Evolutionary conservation across 2,797 vertebrate genomes (phyloP).

Genomic region (Austrolebias charrua): DNA sequence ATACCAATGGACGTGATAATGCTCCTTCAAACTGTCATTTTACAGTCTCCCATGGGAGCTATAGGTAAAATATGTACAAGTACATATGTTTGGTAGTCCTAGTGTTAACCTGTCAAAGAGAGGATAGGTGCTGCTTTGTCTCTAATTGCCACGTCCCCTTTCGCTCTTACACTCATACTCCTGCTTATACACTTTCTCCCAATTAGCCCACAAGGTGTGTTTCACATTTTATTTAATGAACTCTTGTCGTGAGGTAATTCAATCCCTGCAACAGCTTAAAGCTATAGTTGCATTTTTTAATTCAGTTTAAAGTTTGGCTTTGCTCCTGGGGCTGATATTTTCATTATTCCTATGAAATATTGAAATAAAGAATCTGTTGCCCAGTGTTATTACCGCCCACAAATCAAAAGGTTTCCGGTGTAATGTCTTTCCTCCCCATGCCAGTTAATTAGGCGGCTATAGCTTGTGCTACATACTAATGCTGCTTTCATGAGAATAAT

Average conservation of each 20-base stretch:
- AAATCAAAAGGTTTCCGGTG: constrained; percentile 76
- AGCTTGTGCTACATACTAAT: constrained; percentile 73
- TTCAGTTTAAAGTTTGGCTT: constrained; percentile 61
- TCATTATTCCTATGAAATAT: constrained; percentile 86
- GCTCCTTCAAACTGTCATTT: too few relatives aligned
- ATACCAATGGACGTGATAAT: too few relatives aligned
- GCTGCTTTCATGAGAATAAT: constrained; percentile 77
- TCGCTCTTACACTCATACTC: constrained; percentile 45
- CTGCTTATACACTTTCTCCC: constrained; percentile 65
- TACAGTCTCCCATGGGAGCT: too few relatives aligned
- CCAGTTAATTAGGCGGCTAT: constrained; percentile 71
- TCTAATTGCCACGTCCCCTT: constrained; percentile 60
- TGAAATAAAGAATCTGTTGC: constrained; percentile 80
- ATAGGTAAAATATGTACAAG: too few relatives aligned
- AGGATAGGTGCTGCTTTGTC: constrained; percentile 58
- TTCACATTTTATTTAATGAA: constrained; percentile 80
- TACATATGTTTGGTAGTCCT: too few relatives aligned
- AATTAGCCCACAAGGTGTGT: constrained; percentile 75
- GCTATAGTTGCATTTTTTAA: constrained; percentile 45
- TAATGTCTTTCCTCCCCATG: constrained; percentile 74
- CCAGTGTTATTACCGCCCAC: constrained; percentile 76
- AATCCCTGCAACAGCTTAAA: constrained; percentile 58
- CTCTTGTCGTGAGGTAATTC: constrained; percentile 72
- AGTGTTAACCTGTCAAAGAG: constrained; percentile 59
- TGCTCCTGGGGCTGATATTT: constrained; percentile 81